Evolutionary conservation across 2,888 invertebrate genomes (phyloP), one percentile per base, ranked within the genome.

Genomic region (Sinodicranocentrus sp.): DNA sequence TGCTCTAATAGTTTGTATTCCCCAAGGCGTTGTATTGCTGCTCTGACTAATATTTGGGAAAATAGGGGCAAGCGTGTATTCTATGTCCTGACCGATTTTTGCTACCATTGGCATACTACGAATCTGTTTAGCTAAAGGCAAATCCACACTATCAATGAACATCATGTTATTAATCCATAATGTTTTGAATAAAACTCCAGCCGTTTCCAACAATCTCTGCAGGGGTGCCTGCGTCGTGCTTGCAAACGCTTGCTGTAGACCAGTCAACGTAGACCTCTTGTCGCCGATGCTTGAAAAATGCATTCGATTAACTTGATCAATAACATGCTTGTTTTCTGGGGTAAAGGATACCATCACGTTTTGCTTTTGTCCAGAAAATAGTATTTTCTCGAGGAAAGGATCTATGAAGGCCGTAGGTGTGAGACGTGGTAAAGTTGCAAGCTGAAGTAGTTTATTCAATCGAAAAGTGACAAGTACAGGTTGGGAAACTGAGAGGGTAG

Each of bases 331-430:
- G 10, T 77, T 77, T 10, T 48, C 25, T 59, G 77, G 63, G 17
- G 44, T 59, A 13, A 83, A 83, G 39, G 71, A 59, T 2, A 83
- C 61, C 71, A 83, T 57, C 6, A 83, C 77, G 25, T 77, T 77
- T 63, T 71, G 33, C n/a, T 21, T 71, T 1, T 39, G 19, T 2
- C 73, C 73, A 6, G 25, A 28, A 19, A 77, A 3, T 39, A 63
- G 61, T 13, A 23, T 21, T 25, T 26, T n/a, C 5, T 59, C 6
- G 0, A 78, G 78, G 13, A n/a, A 33, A 2, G 78, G 63, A 39
- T 78, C 78, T 2, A 78, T 70, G 8, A 61, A 44, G 33, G 75
- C 76, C 33, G n/a, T n/a, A n/a, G n/a, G n/a, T n/a, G n/a, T n/a
- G n/a, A n/a, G n/a, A n/a, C n/a, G n/a, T n/a, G n/a, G n/a, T n/a